phyloP scores from a whole-genome alignment of 2,113 vertebrate genomes.

The Hippoglossus stenolepis region DNA sequence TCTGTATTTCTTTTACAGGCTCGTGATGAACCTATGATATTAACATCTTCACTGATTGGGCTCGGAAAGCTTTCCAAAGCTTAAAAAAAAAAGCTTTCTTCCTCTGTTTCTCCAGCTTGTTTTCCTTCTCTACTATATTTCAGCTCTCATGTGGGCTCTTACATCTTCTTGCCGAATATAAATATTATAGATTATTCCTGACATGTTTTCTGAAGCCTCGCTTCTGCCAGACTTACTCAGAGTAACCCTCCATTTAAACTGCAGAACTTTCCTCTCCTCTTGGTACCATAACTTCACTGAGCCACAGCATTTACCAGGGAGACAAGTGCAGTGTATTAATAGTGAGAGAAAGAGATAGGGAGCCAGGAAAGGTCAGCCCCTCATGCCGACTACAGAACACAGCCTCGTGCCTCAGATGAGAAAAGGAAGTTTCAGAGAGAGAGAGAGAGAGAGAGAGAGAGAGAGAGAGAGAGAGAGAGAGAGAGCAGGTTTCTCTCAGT shows the following conservation, averaged over 20 bases:
- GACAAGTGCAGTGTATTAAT: slow-evolving; percentile 2
- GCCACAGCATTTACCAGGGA: slow-evolving; percentile 17
- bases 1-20: too few species aligned
- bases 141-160: slow-evolving; percentile 7
- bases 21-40: neutral
- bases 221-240: slow-evolving; percentile 28
- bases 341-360: slow-evolving; percentile 9
- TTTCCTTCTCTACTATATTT: neutral
- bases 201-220: slow-evolving; percentile 4
- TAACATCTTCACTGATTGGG: neutral
- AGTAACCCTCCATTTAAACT: slow-evolving; percentile 29
- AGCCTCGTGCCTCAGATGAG: slow-evolving; percentile 15
- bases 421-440: slow-evolving; percentile 29
- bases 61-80: neutral
- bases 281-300: slow-evolving; percentile 16
- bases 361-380: slow-evolving; percentile 42
- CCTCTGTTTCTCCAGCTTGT: neutral
- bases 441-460: neutral
- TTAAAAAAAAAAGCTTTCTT: neutral
- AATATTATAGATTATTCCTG: slow-evolving; percentile 24
- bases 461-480: slow-evolving; percentile 1
- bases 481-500: neutral
- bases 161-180: slow-evolving; percentile 22
- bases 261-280: slow-evolving; percentile 23
- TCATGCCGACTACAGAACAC: slow-evolving; percentile 17